Percentiles rank a stretch among this genome's conserved stretches.
These are phyloP conservation scores for Acrossocheilus fasciatus DNA, from an alignment of 2,797 vertebrate species.

Conservation along the genomic window DNA sequence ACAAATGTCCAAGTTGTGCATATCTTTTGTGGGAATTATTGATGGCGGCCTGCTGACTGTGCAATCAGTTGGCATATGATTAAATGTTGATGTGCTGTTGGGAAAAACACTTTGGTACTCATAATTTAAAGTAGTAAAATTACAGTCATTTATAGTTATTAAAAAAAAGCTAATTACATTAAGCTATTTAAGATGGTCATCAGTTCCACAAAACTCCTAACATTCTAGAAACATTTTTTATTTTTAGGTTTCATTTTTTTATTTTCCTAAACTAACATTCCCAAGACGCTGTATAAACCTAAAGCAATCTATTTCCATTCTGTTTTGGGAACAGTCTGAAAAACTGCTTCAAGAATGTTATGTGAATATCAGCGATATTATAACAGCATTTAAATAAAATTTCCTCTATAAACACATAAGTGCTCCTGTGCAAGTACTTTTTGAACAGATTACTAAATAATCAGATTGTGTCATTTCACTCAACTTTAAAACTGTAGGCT, in stretches of 20 bases:
- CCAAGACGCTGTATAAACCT: not conserved
- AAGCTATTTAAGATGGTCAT: not conserved
- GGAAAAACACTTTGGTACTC: not conserved
- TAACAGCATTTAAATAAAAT: not conserved
- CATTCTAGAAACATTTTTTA: not conserved
- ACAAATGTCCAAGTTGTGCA: constrained; percentile 25
- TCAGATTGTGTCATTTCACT: not conserved
- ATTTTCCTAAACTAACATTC: not conserved
- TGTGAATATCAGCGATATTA: not conserved
- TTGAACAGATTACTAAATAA: not conserved
- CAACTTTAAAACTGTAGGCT: not conserved
- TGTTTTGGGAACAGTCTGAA: not conserved
- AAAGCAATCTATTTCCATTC: not conserved
- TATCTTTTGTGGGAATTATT: constrained; percentile 34
- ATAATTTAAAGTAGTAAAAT: not conserved
- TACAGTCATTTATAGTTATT: not conserved
- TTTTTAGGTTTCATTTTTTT: not conserved
- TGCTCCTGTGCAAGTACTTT: not conserved
- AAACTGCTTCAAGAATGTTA: not conserved
- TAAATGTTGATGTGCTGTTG: constrained; percentile 18
- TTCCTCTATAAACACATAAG: not conserved
- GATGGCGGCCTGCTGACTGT: constrained; percentile 33
- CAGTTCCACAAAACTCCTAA: not conserved
- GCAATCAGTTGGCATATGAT: constrained; percentile 7
- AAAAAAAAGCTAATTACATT: not conserved